These are phyloP conservation scores for Hyaena hyaena DNA, from an alignment of 2,113 vertebrate genomes.

Conservation along the genomic window DNA sequence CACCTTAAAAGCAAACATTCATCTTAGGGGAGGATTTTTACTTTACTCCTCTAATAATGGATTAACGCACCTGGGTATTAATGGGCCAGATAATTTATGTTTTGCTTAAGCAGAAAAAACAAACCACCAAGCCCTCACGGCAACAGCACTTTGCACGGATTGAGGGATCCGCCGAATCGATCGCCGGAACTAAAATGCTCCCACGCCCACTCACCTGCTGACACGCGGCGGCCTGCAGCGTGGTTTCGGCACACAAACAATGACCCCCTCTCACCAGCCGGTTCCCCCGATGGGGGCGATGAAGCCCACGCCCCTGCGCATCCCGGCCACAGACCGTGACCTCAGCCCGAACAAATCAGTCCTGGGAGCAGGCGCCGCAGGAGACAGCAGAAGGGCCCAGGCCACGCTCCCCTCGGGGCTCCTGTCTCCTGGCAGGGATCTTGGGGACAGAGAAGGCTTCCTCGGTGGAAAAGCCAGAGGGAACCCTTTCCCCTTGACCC, in stretches of 20 bases:
- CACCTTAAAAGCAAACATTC: slow-evolving; percentile 80
- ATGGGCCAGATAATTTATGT: slow-evolving; percentile 78
- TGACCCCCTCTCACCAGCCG: slow-evolving; percentile 28
- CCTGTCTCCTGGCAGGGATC: neutral
- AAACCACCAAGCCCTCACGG: slow-evolving; percentile 42
- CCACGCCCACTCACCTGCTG: accelerated
- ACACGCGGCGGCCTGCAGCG: neutral
- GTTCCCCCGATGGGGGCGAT: slow-evolving; percentile 24
- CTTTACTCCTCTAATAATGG: slow-evolving; percentile 75
- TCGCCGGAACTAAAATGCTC: slow-evolving; percentile 7
- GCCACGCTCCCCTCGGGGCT: neutral
- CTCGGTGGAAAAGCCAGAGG: neutral
- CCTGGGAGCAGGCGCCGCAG: neutral
- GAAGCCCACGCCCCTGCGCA: slow-evolving; percentile 65
- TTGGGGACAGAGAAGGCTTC: neutral
- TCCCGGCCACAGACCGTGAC: slow-evolving; percentile 49
- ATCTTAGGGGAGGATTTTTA: slow-evolving; percentile 78
- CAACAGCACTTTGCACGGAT: slow-evolving; percentile 63
- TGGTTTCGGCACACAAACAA: slow-evolving; percentile 66
- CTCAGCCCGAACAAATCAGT: neutral
- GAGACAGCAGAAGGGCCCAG: neutral
- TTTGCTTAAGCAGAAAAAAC: slow-evolving; percentile 81
- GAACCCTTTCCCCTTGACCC: neutral
- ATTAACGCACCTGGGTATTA: slow-evolving; percentile 78
- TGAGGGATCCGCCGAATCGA: slow-evolving; percentile 69